Percentiles rank a stretch among this genome's conserved stretches.
Evolutionary conservation across 2,113 vertebrate species (phyloP).

Genomic region (Solenodon paradoxus): DNA sequence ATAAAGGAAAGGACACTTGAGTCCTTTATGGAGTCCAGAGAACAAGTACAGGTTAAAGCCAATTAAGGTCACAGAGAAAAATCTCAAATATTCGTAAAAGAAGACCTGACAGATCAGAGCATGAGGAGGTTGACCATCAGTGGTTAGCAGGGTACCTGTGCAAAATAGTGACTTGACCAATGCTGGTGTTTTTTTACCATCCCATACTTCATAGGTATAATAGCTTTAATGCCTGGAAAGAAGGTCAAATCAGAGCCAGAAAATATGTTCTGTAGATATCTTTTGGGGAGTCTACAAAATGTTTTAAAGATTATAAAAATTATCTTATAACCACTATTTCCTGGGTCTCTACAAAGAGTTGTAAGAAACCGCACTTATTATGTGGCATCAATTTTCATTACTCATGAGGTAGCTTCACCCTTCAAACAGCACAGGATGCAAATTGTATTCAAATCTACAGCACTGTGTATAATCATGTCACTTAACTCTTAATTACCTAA

Average conservation of each 20-base stretch:
- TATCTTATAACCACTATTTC: background rate
- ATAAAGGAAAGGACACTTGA: background rate
- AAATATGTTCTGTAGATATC: background rate
- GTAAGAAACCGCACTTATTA: background rate
- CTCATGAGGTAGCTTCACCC: background rate
- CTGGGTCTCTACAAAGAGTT: background rate
- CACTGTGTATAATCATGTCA: background rate
- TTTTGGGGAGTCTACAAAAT: background rate
- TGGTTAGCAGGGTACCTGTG: background rate
- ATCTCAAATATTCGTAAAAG: background rate
- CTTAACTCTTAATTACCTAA: background rate
- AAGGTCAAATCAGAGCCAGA: background rate
- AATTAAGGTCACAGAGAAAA: background rate
- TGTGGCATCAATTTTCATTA: background rate
- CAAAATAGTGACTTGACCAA: background rate
- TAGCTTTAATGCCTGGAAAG: background rate
- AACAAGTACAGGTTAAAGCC: background rate
- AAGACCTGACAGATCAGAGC: background rate
- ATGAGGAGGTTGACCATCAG: background rate
- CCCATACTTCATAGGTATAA: background rate
- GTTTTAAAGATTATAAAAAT: background rate
- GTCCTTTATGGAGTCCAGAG: background rate
- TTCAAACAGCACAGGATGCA: background rate
- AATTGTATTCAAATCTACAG: background rate
- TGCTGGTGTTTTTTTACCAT: background rate